Base-by-base conservation (phyloP, 2,113 vertebrate species). In the Stigmatopora nigra region DNA sequence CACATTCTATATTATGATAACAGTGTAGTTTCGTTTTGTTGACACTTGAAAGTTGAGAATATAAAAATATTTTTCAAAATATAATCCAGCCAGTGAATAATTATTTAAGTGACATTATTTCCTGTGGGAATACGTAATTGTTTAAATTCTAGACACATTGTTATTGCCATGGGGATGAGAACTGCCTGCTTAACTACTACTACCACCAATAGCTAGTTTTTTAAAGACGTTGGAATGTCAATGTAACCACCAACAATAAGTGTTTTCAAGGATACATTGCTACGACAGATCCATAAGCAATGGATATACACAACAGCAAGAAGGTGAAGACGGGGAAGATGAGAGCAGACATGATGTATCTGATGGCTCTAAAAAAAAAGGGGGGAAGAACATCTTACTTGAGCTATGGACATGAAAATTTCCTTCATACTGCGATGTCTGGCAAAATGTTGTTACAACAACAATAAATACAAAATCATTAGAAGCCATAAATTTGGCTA, bases 321-420 rank as follows among this genome's bases (percentile, higher is more conserved):
- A 96, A 98, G 73, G 96, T 98, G 84, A 98, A 71, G 16, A 97
- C 55, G 1, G 97, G 97, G 81, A 95, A 99, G 82, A 96, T 84
- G 72, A 99, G 87, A 0, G 95, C 92, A 20, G 91, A 93, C 88
- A 93, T 95, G 76, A 98, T 91, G 75, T 91, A 92, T 69, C 94
- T 87, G 72, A 97, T 94, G 73, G 95, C 94, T 89, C 97, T 98
- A 41, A 12, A 66, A 81, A 70, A 68, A 87, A 78, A 55, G 71
- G 78, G 71, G 78, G n/a, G 67, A 15, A n/a, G 69, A 38, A 68
- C 3, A 58, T 44, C 38, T 73, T 73, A 70, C 67, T 55, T 17
- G 25, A 35, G 57, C 47, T 19, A 12, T n/a, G 35, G 3, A 5
- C 7, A 16, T 20, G 22, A 3, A 45, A 11, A 53, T 13, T 20